Percentiles rank a stretch among this genome's conserved stretches.
phyloP scores from a whole-genome alignment of 2,113 vertebrate species.

The Turdus rufiventris region DNA sequence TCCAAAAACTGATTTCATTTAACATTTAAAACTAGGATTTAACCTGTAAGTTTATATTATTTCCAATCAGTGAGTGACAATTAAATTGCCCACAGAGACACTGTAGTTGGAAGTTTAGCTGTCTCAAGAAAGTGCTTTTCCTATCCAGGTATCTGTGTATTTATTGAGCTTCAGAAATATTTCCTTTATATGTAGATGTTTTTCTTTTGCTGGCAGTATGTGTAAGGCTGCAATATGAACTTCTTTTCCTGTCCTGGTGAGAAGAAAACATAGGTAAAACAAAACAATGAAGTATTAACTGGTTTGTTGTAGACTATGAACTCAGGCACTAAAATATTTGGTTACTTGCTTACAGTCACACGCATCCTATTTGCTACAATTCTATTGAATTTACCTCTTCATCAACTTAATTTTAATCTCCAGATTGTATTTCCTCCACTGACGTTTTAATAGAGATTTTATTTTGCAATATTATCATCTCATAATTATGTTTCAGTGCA shows the following conservation, averaged over 20 bases:
- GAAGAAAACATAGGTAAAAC: not conserved
- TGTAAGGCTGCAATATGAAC: not conserved
- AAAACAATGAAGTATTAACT: not conserved
- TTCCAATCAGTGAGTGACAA: not conserved
- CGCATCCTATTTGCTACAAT: not conserved
- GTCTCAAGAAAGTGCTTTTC: not conserved
- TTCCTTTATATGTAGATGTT: not conserved
- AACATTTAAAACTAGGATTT: not conserved
- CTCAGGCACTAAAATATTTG: not conserved
- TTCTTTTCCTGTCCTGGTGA: not conserved
- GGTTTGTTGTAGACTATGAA: not conserved
- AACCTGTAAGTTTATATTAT: not conserved
- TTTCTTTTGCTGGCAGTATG: not conserved
- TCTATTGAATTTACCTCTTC: not conserved
- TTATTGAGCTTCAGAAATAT: not conserved
- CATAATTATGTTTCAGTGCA: not conserved
- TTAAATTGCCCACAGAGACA: not conserved
- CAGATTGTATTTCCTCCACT: not conserved
- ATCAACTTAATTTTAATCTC: slow-evolving; percentile 17
- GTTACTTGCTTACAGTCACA: not conserved
- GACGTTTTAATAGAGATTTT: not conserved
- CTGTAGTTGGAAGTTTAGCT: not conserved
- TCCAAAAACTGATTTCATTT: not conserved
- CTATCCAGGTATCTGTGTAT: not conserved
- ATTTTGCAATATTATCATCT: not conserved